Base-by-base conservation (phyloP, 2,113 vertebrate species). In the Chrysochloris asiatica region DNA sequence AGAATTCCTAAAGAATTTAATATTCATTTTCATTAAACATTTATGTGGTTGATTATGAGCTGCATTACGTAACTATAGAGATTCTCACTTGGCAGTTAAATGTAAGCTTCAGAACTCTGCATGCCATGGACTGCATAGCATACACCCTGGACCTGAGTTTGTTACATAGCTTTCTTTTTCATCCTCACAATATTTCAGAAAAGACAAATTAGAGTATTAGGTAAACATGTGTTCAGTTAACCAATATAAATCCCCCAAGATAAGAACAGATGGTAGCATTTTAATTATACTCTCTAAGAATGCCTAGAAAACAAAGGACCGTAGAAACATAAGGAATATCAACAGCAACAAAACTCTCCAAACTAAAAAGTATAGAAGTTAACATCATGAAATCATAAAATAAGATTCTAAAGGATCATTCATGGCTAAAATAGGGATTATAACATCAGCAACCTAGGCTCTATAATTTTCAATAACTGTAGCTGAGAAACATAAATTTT, bases 61-160 rank as follows among this genome's bases (percentile, higher is more conserved):
- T 16, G 0, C 38, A 3, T 13, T 81, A 2, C 26, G 30, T 1
- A 73, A 36, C 2, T 48, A 4, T 1, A 67, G 13, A 19, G 0
- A 26, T 5, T 79, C 5, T 52, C 36, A 91, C 4, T 14, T 0
- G 28, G 30, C n/a, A n/a, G n/a, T n/a, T 19, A 86, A 87, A 33
- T 41, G 26, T 41, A 8, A 14, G n/a, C 8, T 47, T 76, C 52
- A 65, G 28, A 85, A 4, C 4, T 8, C 1, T 56, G n/a, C n/a
- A 14, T 4, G 73, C 26, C 16, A 84, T 24, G 45, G 2, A 43
- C 16, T 17, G 22, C 21, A 38, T 43, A 43, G 69, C 38, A 22
- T 24, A 72, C 38, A 21, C 79, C 38, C 50, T 48, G 6, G 3
- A 16, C 10, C 3, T 75, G n/a, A 71, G 6, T 41, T 76, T 83